Percentiles rank a stretch among this genome's conserved stretches.
Conservation (phyloP, 2,113 vertebrate species). For the Solea solea region DNA sequence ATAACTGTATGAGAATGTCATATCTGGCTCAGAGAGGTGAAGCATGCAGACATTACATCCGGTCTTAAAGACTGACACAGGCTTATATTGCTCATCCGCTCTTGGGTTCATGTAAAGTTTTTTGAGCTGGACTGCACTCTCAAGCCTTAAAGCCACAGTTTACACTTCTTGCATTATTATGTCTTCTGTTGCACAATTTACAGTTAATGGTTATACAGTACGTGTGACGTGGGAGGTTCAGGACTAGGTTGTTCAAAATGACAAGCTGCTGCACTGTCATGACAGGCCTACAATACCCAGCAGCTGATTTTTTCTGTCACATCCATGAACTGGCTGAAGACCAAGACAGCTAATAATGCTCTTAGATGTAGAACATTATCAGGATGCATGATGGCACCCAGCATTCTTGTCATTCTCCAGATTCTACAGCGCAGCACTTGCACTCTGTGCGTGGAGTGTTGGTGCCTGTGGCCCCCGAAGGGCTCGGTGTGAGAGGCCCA, state of each 20-base stretch:
- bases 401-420: constrained; percentile 75
- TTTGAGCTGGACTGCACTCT: neutral
- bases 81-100: neutral
- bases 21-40: neutral
- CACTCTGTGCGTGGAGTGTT: constrained; percentile 38
- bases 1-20: neutral
- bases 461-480: constrained; percentile 59
- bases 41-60: neutral
- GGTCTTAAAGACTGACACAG: neutral
- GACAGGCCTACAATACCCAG: constrained; percentile 54
- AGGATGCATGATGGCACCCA: constrained; percentile 62
- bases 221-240: constrained; percentile 30
- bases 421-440: constrained; percentile 55
- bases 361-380: constrained; percentile 68
- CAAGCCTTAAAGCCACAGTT: constrained; percentile 14
- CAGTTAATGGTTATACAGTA: constrained; percentile 3
- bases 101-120: constrained; percentile 7
- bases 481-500: constrained; percentile 50
- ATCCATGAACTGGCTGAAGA: constrained; percentile 45
- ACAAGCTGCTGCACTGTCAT: constrained; percentile 45
- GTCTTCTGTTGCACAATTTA: neutral
- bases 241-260: constrained; percentile 38
- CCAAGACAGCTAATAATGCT: constrained; percentile 54
- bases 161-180: constrained; percentile 27
- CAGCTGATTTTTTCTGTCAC: constrained; percentile 37